Evolutionary conservation across 2,888 invertebrate species (phyloP).

Genomic region (Thelaira solivaga): DNA sequence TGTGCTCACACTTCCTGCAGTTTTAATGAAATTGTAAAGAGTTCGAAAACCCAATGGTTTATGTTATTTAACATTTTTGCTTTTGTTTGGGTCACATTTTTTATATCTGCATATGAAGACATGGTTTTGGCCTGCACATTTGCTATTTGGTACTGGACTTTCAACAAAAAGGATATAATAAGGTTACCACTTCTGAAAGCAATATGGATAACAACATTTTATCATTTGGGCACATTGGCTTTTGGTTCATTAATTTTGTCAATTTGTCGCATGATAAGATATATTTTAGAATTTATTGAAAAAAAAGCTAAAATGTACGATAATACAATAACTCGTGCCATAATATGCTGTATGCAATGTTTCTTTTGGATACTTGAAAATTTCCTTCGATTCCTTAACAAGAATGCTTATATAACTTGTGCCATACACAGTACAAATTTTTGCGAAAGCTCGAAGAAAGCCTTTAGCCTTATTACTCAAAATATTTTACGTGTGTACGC

Average conservation of each 20-base stretch:
- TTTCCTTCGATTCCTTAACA: slow-evolving; percentile 86
- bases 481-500: slow-evolving; percentile 88
- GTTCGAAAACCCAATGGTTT: slow-evolving; percentile 77
- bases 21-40: slow-evolving; percentile 81
- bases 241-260: slow-evolving; percentile 95
- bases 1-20: slow-evolving; percentile 80
- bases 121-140: slow-evolving; percentile 94
- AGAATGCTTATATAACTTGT: slow-evolving; percentile 96
- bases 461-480: slow-evolving; percentile 91
- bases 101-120: slow-evolving; percentile 91
- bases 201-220: slow-evolving; percentile 84
- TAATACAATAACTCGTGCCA: slow-evolving; percentile 82
- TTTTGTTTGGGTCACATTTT: slow-evolving; percentile 94
- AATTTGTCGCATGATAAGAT: slow-evolving; percentile 90
- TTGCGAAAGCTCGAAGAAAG: slow-evolving; percentile 91
- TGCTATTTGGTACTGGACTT: slow-evolving; percentile 97
- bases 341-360: slow-evolving; percentile 87
- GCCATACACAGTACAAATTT: slow-evolving; percentile 96
- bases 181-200: slow-evolving; percentile 88
- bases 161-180: slow-evolving; percentile 88
- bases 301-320: slow-evolving; percentile 89
- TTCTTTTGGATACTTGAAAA: slow-evolving; percentile 92
- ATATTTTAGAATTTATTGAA: slow-evolving; percentile 90
- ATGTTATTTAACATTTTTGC: slow-evolving; percentile 84
- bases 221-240: slow-evolving; percentile 88